Evolutionary conservation across 2,113 vertebrate species (phyloP).

Genomic region (Tyrannus savana): DNA sequence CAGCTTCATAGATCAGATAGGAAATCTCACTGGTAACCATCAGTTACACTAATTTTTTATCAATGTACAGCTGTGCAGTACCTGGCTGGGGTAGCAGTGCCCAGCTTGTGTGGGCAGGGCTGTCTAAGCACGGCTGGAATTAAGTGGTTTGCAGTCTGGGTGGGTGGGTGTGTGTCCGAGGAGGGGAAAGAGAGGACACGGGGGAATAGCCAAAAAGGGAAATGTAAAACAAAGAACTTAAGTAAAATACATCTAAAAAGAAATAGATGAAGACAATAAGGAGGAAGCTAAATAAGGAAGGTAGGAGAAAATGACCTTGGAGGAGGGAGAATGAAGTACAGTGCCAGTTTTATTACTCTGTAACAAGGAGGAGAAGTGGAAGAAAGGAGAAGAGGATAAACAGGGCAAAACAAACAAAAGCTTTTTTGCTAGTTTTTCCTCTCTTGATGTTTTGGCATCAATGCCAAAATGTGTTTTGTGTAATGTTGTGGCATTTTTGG

Average conservation of each 20-base stretch:
- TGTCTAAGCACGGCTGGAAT: background rate
- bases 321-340: background rate
- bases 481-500: background rate
- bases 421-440: background rate
- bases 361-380: background rate
- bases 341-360: background rate
- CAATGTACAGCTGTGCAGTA: background rate
- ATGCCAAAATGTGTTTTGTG: background rate
- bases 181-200: background rate
- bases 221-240: slow-evolving; percentile 17
- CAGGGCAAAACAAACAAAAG: background rate
- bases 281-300: slow-evolving; percentile 15
- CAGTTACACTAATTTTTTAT: background rate
- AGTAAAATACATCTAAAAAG: background rate
- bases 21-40: background rate
- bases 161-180: background rate
- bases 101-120: background rate
- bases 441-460: background rate
- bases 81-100: background rate
- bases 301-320: background rate
- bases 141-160: background rate
- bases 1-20: background rate
- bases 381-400: background rate
- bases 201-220: slow-evolving; percentile 18
- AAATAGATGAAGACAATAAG: slow-evolving; percentile 6